Evolutionary conservation across 2,888 invertebrate genomes (phyloP).

Genomic region (Thelaira solivaga): DNA sequence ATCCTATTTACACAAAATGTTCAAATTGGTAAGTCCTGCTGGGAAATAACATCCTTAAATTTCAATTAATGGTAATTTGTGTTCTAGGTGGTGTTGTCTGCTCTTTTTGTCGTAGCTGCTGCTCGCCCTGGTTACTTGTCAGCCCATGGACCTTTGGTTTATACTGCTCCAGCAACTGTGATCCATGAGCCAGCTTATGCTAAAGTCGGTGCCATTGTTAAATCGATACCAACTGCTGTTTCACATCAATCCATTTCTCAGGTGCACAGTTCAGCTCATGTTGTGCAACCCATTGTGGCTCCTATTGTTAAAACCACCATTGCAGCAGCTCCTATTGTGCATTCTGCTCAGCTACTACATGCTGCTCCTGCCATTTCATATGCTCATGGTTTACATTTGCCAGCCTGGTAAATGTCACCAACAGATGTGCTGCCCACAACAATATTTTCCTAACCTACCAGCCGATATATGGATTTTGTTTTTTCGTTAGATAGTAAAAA

Average conservation of each 20-base stretch:
- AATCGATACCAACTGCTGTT: conserved; percentile 78
- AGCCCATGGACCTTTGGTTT: conserved; percentile 63
- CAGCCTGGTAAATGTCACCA: conserved; percentile 45
- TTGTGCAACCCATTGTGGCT: conserved; percentile 67
- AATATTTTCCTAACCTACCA: background rate
- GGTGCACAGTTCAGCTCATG: conserved; percentile 72
- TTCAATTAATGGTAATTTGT: background rate
- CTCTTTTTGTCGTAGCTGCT: conserved; percentile 72
- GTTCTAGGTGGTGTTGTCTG: conserved; percentile 72
- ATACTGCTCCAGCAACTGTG: conserved; percentile 67
- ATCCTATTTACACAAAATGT: conserved; percentile 69
- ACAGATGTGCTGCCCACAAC: background rate
- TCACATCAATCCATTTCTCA: conserved; percentile 79
- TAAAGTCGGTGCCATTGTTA: conserved; percentile 70
- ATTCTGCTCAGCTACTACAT: conserved; percentile 27
- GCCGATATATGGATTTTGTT: conserved; percentile 27
- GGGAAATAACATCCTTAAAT: background rate
- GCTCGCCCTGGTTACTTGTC: conserved; percentile 72
- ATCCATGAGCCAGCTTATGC: conserved; percentile 70
- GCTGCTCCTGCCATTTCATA: conserved; percentile 54
- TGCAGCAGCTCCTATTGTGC: conserved; percentile 61
- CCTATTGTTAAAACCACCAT: conserved; percentile 64
- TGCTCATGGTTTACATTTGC: conserved; percentile 49
- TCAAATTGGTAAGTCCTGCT: conserved; percentile 73
- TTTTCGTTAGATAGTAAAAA: too few species aligned